These are phyloP conservation scores for Catharus ustulatus DNA, from an alignment of 2,797 vertebrate species.

Conservation along the genomic window DNA sequence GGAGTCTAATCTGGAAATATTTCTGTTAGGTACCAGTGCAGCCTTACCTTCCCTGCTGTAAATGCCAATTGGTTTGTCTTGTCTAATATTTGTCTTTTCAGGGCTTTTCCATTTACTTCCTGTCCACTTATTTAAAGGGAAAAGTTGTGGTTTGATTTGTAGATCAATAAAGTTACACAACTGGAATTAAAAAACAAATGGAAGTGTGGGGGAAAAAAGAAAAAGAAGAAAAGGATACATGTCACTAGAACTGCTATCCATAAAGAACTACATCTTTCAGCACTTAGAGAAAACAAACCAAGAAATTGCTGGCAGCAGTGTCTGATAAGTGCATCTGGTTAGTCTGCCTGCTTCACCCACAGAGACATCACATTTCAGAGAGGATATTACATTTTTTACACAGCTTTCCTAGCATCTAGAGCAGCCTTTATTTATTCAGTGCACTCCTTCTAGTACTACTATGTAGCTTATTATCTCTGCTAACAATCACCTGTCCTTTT, in stretches of 20 bases:
- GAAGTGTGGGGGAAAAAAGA: fast-evolving
- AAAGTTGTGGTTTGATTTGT: neutral
- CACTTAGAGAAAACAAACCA: neutral
- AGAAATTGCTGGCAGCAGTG: neutral
- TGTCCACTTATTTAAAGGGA: neutral
- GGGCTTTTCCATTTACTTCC: neutral
- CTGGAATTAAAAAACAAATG: neutral
- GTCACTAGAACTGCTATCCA: neutral
- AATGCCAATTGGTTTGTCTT: neutral
- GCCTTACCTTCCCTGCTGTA: neutral
- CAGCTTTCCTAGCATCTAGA: neutral
- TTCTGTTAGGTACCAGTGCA: neutral
- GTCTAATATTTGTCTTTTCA: neutral
- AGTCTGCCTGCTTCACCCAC: neutral
- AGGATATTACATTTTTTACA: neutral
- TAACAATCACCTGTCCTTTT: neutral
- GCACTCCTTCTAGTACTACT: neutral
- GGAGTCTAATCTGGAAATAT: neutral
- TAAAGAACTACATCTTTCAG: neutral
- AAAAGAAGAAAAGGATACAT: neutral
- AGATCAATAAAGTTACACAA: neutral
- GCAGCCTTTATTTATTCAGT: neutral
- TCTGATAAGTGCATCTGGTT: neutral
- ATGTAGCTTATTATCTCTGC: neutral
- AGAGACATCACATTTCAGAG: neutral